These are phyloP conservation scores for Thomomys bottae DNA, from an alignment of 2,113 vertebrate genomes.

Conservation along the genomic window DNA sequence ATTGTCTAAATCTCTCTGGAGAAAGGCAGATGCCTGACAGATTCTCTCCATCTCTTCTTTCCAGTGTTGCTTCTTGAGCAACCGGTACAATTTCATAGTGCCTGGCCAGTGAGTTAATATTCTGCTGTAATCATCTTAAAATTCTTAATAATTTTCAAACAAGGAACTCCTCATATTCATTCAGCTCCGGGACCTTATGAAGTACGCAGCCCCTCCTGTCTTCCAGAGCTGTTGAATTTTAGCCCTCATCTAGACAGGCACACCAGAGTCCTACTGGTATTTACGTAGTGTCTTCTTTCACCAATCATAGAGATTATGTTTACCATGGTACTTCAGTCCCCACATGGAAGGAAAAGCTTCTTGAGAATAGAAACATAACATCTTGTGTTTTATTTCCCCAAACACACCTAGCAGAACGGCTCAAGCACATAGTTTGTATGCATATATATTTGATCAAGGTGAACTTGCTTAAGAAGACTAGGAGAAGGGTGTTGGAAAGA, in stretches of 20 bases:
- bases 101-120: background rate
- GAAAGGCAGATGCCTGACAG: background rate
- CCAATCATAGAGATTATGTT: background rate
- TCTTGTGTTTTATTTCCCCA: slow-evolving; percentile 16
- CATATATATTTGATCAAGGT: background rate
- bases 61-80: background rate
- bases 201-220: background rate
- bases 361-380: background rate
- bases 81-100: background rate
- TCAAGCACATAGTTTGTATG: background rate
- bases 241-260: background rate
- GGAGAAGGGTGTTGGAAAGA: background rate
- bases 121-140: background rate
- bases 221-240: background rate
- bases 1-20: slow-evolving; percentile 40
- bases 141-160: background rate
- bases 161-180: background rate
- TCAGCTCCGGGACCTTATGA: background rate
- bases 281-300: background rate
- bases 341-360: background rate
- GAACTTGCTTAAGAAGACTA: background rate
- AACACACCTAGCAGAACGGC: background rate
- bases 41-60: background rate
- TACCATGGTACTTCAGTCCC: background rate
- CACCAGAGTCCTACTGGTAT: background rate